Percentiles rank a stretch among this genome's conserved stretches.
phyloP scores from a whole-genome alignment of 2,888 invertebrate genomes.

The Uropetala carovei region DNA sequence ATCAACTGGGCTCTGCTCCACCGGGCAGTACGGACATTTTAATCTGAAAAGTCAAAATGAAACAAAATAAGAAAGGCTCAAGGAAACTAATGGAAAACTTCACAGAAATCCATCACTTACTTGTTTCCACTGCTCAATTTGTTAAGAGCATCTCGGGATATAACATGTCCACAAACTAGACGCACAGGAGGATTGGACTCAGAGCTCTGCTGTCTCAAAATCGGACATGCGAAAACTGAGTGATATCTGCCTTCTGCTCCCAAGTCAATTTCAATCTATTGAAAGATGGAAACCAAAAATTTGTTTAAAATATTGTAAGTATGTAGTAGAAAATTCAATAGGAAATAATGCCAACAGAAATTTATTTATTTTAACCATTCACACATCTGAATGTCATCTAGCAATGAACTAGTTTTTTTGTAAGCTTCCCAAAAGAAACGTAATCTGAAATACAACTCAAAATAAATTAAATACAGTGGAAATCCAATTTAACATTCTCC shows the following conservation, averaged over 20 bases:
- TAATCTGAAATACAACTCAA: too few species aligned
- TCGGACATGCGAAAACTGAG: constrained; percentile 99
- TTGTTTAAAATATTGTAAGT: too few species aligned
- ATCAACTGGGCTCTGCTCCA: constrained; percentile 95
- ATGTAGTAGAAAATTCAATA: too few species aligned
- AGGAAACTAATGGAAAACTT: not conserved
- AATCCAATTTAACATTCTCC: too few species aligned
- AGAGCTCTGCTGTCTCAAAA: constrained; percentile 96
- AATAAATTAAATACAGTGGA: too few species aligned
- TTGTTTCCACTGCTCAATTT: constrained; percentile 95
- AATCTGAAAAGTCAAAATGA: constrained; percentile 81
- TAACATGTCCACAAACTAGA: constrained; percentile 97
- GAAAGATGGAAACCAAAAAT: constrained; percentile 67
- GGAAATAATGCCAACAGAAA: too few species aligned
- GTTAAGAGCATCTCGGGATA: constrained; percentile 96
- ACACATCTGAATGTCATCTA: too few species aligned
- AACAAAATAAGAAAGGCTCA: not conserved
- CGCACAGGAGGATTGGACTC: constrained; percentile 98
- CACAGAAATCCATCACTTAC: constrained; percentile 77
- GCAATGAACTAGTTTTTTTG: too few species aligned
- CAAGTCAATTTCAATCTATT: constrained; percentile 95
- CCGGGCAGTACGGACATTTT: constrained; percentile 99
- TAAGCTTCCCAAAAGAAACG: too few species aligned
- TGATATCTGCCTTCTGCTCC: constrained; percentile 95
- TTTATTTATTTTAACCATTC: too few species aligned